Evolutionary conservation across 2,113 vertebrate genomes (phyloP).

Genomic region (Callithrix jacchus): DNA sequence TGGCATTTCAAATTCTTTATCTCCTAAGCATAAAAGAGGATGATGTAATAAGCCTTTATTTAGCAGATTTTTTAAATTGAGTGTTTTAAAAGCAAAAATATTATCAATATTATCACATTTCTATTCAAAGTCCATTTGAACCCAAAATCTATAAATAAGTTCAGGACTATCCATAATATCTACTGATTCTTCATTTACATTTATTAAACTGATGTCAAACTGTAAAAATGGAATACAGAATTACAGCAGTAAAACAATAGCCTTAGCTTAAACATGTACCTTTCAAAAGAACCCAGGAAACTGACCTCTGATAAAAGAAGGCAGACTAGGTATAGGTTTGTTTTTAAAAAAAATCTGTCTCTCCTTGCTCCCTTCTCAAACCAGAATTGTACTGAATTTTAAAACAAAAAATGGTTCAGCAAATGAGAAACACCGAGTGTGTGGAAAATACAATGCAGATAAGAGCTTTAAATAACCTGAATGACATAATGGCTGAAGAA

Average conservation of each 20-base stretch:
- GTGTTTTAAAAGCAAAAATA: neutral
- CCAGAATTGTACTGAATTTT: neutral
- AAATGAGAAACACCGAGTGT: neutral
- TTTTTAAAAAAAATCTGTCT: no score
- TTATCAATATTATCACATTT: neutral
- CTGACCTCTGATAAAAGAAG: neutral
- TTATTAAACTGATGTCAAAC: constrained; percentile 23
- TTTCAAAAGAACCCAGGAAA: constrained; percentile 5
- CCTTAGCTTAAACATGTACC: neutral
- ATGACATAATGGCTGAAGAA: neutral
- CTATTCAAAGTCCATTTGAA: constrained; percentile 27
- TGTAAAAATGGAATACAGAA: neutral
- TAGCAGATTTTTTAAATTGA: neutral
- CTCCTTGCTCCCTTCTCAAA: neutral
- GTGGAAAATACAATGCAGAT: neutral
- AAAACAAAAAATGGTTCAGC: neutral
- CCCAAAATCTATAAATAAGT: constrained; percentile 9
- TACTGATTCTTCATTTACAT: neutral
- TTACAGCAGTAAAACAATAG: neutral
- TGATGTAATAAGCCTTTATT: neutral
- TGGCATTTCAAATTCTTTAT: neutral
- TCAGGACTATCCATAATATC: neutral
- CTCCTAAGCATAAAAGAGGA: neutral
- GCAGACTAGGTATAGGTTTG: neutral
- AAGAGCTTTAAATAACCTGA: neutral